Evolutionary conservation across 2,797 vertebrate species (phyloP), one percentile per base, ranked within the genome.

Genomic region (Oreochromis grahami): DNA sequence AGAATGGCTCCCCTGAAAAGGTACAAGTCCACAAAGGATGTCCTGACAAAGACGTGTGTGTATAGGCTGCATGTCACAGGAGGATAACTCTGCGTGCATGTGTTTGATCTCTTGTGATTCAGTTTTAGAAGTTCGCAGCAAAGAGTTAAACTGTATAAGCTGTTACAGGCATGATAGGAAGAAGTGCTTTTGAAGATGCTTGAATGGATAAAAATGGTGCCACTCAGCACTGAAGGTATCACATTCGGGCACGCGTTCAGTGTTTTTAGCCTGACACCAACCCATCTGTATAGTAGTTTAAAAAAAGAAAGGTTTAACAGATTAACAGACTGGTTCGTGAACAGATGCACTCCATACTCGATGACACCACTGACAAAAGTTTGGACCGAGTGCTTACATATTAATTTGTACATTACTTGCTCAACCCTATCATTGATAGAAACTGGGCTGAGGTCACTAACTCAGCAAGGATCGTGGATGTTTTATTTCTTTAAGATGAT

Each of bases 11-110:
- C 89, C 83, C 87, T 93, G 94, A 95, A 94, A 94, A 93, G 92
- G 93, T 94, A 94, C 93, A 94, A 93, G 91, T 80, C 85, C 92
- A 95, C 93, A 95, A 95, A 92, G 92, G 92, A 89, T 38, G 3
- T 84, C 53, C 83, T 43, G 81, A 94, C 93, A 94, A 94, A 95
- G 89, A 91, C 81, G 17, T 91, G 93, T 92, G 92, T 93, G 88
- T 91, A 88, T 50, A 87, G 87, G 86, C 93, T 93, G 88, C 79
- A 78, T 94, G 93, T 92, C 91, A 89, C 88, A 34, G 80, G 79
- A 76, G 84, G 80, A 58, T 83, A 77, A 76, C n/a, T 85, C 45
- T 87, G 79, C 83, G 50, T 80, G 78, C 72, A 53, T 81, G 56
- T 84, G 6, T 82, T 48, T 84, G 83, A 90, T 80, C 79, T 86